A percentile compares a stretch with the other conserved stretches of the same genome.
Conservation (phyloP, 2,888 invertebrate genomes). For the Aphodius granarius region DNA sequence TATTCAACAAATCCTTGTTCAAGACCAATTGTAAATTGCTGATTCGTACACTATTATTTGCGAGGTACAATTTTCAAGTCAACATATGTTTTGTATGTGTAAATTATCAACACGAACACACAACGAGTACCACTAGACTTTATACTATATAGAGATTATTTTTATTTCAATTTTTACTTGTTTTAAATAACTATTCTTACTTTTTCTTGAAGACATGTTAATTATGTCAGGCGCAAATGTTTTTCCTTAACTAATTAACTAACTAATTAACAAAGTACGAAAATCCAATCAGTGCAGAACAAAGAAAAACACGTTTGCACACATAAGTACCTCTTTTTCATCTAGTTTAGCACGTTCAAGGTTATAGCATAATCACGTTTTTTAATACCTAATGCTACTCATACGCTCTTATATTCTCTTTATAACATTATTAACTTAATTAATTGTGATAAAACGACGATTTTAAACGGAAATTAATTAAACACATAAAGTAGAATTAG, state of each 20-base stretch:
- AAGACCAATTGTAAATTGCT: no score
- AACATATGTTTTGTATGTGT: not conserved
- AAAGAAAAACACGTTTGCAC: no score
- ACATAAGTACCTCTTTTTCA: no score
- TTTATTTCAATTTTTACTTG: no score
- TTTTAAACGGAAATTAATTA: not conserved
- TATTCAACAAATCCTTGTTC: conserved; percentile 14
- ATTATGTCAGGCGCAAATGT: not conserved
- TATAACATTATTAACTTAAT: no score
- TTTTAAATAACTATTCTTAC: no score
- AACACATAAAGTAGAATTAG: no score
- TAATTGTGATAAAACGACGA: no score
- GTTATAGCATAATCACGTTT: not conserved
- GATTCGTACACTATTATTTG: no score
- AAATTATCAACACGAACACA: not conserved
- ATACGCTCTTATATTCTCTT: no score
- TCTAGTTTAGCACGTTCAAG: not conserved
- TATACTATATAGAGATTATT: no score
- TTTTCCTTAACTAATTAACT: not conserved
- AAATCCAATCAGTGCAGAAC: not conserved
- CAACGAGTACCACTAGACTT: no score
- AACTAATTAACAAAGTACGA: not conserved
- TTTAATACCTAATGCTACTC: not conserved
- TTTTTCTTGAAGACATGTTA: not conserved
- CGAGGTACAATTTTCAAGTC: not conserved